Conservation (phyloP, 2,113 vertebrate species). For the Etia nguti region DNA sequence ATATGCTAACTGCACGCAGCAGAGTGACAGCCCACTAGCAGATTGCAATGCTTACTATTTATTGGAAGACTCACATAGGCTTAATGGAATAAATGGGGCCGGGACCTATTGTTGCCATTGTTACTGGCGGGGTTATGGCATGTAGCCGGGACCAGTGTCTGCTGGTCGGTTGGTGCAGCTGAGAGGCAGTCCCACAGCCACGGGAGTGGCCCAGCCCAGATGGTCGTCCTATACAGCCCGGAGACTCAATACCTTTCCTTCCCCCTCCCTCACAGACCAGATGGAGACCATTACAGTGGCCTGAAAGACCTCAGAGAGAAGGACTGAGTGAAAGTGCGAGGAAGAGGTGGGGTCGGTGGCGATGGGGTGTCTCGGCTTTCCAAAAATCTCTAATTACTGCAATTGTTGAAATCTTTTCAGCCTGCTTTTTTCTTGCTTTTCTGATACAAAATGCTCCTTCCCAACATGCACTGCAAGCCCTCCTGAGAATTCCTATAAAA, state of each 20-base stretch:
- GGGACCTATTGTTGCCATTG: conserved; percentile 3
- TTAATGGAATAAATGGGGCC: not conserved
- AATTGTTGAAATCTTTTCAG: conserved; percentile 66
- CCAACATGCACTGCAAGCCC: conserved; percentile 66
- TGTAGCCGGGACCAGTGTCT: not conserved
- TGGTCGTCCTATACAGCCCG: conserved; percentile 56
- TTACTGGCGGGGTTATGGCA: not conserved
- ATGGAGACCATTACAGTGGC: conserved; percentile 61
- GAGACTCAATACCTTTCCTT: conserved; percentile 54
- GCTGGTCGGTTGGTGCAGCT: conserved; percentile 21
- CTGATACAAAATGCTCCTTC: conserved; percentile 56
- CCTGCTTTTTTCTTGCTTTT: conserved; percentile 36
- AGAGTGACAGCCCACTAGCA: not conserved
- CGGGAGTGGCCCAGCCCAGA: conserved; percentile 62
- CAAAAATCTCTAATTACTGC: conserved; percentile 72
- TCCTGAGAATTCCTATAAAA: conserved; percentile 66
- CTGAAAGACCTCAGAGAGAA: conserved; percentile 52
- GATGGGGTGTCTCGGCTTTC: conserved; percentile 38
- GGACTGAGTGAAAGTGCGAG: not conserved
- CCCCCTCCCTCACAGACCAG: conserved; percentile 45
- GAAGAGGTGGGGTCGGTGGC: not conserved
- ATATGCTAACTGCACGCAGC: not conserved
- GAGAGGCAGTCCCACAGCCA: conserved; percentile 44
- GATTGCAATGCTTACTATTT: not conserved
- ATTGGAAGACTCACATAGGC: not conserved